Evolutionary conservation across 2,888 invertebrate genomes (phyloP).

Genomic region (Heliconius hortense): DNA sequence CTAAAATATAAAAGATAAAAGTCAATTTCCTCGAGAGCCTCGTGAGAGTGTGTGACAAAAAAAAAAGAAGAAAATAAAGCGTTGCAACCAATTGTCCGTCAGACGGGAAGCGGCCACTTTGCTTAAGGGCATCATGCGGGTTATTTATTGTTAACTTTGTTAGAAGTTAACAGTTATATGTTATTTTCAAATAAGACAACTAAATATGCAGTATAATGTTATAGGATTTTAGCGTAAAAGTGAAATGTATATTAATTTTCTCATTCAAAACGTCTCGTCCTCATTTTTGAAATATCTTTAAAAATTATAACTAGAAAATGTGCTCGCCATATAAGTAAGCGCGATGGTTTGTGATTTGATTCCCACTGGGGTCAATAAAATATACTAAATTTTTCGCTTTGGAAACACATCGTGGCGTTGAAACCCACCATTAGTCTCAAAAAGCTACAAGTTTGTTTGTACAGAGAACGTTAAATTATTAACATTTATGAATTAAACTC

Average conservation of each 20-base stretch:
- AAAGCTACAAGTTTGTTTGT: not conserved
- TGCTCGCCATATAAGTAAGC: too few relatives aligned
- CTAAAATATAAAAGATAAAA: constrained; percentile 21
- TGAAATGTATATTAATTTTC: not conserved
- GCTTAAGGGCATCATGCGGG: constrained; percentile 61
- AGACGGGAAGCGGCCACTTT: constrained; percentile 66
- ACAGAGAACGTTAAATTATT: not conserved
- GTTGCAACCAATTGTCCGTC: constrained; percentile 62
- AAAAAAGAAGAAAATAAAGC: constrained; percentile 55
- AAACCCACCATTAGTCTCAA: not conserved
- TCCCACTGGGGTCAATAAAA: not conserved
- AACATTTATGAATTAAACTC: not conserved
- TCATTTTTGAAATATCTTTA: not conserved
- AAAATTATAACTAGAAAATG: not conserved
- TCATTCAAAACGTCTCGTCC: not conserved
- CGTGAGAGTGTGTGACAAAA: constrained; percentile 40
- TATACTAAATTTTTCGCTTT: not conserved
- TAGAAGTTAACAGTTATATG: constrained; percentile 32
- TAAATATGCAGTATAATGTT: too few relatives aligned
- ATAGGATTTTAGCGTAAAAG: too few relatives aligned
- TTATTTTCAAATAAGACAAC: not conserved
- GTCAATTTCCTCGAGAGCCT: constrained; percentile 22
- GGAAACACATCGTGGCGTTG: not conserved
- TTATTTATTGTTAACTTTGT: constrained; percentile 51
- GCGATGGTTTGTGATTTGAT: not conserved